phyloP scores from a whole-genome alignment of 2,888 invertebrate genomes.

The Chymomyza procnemis region DNA sequence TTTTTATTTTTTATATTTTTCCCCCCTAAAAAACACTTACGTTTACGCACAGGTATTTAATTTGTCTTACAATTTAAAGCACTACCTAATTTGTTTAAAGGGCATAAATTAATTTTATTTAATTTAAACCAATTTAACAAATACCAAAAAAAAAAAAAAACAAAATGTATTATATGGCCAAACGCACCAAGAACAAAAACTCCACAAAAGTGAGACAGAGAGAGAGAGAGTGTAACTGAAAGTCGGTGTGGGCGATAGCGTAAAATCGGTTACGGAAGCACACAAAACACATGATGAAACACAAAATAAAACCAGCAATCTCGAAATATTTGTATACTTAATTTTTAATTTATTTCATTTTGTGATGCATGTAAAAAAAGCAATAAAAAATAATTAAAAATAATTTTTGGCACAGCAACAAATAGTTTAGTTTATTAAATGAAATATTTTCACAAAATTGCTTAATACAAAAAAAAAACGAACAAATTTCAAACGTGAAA shows the following conservation, averaged over 20 bases:
- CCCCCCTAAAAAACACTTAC: constrained; percentile 11
- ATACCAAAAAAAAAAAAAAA: constrained; percentile 18
- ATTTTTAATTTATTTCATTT: constrained; percentile 7
- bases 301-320: constrained; percentile 43
- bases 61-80: constrained; percentile 16
- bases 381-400: constrained; percentile 2
- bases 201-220: not conserved
- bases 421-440: not conserved
- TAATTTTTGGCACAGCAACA: not conserved
- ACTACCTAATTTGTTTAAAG: constrained; percentile 26
- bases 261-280: constrained; percentile 43
- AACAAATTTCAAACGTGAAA: constrained; percentile 20
- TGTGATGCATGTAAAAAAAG: constrained; percentile 13
- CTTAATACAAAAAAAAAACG: constrained; percentile 24
- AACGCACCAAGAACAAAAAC: constrained; percentile 24
- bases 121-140: constrained; percentile 25
- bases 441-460: constrained; percentile 28
- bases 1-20: constrained; percentile 60
- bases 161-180: constrained; percentile 14
- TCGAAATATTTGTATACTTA: constrained; percentile 58
- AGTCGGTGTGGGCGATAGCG: constrained; percentile 30
- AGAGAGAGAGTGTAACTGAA: not conserved
- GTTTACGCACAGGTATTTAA: constrained; percentile 20
- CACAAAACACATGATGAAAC: constrained; percentile 29
- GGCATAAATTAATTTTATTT: constrained; percentile 12